A percentile compares a stretch with the other conserved stretches of the same genome.
These are phyloP conservation scores for Neopipo cinnamomea DNA, from an alignment of 2,113 vertebrate species.

Conservation along the genomic window DNA sequence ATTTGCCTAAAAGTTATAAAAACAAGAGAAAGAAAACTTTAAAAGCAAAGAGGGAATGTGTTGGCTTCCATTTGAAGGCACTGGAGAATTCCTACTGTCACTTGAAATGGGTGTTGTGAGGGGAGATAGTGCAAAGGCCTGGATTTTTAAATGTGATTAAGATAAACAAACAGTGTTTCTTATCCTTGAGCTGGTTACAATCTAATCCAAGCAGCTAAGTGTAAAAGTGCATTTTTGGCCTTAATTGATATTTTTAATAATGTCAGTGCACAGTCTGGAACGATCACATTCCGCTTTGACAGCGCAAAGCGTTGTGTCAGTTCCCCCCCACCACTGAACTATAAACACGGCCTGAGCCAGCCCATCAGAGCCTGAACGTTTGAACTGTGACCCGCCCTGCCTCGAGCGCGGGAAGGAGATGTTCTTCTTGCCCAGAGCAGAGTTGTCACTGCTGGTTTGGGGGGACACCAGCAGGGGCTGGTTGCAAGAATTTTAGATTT, in stretches of 20 bases:
- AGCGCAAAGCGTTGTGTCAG: conserved; percentile 53
- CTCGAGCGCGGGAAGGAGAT: background rate
- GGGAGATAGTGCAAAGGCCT: conserved; percentile 23
- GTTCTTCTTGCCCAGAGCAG: background rate
- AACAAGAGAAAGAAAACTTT: background rate
- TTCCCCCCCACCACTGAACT: conserved; percentile 34
- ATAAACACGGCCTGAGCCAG: conserved; percentile 48
- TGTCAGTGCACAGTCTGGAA: conserved; percentile 51
- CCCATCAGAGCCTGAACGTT: conserved; percentile 30
- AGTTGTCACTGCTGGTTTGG: background rate
- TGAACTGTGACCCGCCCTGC: background rate
- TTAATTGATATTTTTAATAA: conserved; percentile 70
- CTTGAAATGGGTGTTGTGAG: conserved; percentile 35
- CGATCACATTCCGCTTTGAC: conserved; percentile 61
- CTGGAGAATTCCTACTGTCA: conserved; percentile 28
- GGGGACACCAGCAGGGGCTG: background rate
- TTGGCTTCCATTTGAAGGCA: conserved; percentile 7
- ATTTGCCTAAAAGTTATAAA: conserved; percentile 1
- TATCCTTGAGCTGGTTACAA: conserved; percentile 57
- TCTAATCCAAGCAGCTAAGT: conserved; percentile 63
- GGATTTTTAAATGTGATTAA: conserved; percentile 56
- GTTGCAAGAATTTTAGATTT: background rate
- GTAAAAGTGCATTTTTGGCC: conserved; percentile 66
- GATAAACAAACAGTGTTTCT: conserved; percentile 66
- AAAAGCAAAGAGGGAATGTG: background rate